Percentiles rank a stretch among this genome's conserved stretches.
These are phyloP conservation scores for Saxidomus purpurata DNA, from an alignment of 1,140 invertebrate genomes.

Conservation along the genomic window DNA sequence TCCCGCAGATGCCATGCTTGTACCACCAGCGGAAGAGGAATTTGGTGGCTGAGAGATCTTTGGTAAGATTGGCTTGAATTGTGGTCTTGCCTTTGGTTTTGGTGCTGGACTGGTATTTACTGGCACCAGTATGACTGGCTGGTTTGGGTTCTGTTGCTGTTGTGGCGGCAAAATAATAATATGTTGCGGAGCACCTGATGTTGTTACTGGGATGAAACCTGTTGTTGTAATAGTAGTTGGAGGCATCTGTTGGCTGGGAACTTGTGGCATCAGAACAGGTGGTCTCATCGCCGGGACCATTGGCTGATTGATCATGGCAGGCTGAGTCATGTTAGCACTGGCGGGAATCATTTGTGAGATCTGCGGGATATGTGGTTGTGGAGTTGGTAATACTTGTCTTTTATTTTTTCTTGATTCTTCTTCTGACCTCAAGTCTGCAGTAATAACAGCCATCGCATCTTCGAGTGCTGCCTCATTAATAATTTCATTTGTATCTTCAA, in stretches of 20 bases:
- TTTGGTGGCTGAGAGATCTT: slow-evolving; percentile 25
- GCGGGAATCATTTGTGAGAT: background rate
- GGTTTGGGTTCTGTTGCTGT: background rate
- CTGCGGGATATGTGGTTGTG: background rate
- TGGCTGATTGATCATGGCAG: background rate
- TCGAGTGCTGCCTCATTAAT: background rate
- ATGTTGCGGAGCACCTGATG: slow-evolving; percentile 24
- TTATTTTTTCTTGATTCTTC: background rate
- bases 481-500: background rate
- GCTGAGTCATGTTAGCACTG: background rate
- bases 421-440: background rate
- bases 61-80: slow-evolving; percentile 39
- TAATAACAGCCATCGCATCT: background rate
- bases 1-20: background rate
- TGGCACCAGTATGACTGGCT: background rate
- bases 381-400: background rate
- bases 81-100: background rate
- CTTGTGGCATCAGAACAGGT: background rate
- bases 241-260: background rate
- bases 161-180: slow-evolving; percentile 12
- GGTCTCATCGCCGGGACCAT: background rate
- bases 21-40: background rate
- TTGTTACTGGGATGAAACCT: background rate
- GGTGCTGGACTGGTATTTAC: slow-evolving; percentile 4
- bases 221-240: no score